Conservation (phyloP, 35 echinoderm and acorn worm species). For the Diadema setosum region DNA sequence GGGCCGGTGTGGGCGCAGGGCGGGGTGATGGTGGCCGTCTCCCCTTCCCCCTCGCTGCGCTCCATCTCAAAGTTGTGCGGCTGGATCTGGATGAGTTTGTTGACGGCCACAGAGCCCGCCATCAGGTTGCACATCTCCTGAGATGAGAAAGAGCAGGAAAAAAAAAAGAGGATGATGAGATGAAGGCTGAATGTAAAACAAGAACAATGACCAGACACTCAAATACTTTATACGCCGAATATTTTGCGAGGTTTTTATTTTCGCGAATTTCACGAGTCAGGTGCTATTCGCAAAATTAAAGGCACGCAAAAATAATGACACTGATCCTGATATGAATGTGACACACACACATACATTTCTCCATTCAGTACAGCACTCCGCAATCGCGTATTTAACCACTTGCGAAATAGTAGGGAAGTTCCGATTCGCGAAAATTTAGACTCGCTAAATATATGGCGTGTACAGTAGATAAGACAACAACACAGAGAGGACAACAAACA, state of each 20-base stretch:
- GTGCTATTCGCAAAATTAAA: too few species aligned
- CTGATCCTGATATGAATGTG: too few species aligned
- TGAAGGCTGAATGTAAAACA: background rate
- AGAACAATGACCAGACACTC: too few species aligned
- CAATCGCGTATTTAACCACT: background rate
- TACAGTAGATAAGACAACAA: background rate
- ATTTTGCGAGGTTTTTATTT: too few species aligned
- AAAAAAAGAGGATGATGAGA: background rate
- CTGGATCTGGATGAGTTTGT: slow-evolving; percentile 94
- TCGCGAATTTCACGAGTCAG: too few species aligned
- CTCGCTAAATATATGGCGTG: too few species aligned
- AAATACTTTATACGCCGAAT: too few species aligned
- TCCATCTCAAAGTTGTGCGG: slow-evolving; percentile 97
- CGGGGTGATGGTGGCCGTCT: slow-evolving; percentile 81
- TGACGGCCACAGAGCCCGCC: slow-evolving; percentile 84
- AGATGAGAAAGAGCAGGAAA: background rate
- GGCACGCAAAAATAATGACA: too few species aligned
- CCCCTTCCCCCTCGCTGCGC: slow-evolving; percentile 26
- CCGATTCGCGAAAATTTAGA: too few species aligned
- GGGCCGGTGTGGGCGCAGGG: slow-evolving; percentile 94
- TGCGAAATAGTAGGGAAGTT: too few species aligned
- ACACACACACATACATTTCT: too few species aligned
- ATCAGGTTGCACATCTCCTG: slow-evolving; percentile 97
- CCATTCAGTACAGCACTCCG: too few species aligned
- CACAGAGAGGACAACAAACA: background rate